Evolutionary conservation across 1,140 invertebrate species (phyloP), one percentile per base, ranked within the genome.

Genomic region (Gryon sp.): DNA sequence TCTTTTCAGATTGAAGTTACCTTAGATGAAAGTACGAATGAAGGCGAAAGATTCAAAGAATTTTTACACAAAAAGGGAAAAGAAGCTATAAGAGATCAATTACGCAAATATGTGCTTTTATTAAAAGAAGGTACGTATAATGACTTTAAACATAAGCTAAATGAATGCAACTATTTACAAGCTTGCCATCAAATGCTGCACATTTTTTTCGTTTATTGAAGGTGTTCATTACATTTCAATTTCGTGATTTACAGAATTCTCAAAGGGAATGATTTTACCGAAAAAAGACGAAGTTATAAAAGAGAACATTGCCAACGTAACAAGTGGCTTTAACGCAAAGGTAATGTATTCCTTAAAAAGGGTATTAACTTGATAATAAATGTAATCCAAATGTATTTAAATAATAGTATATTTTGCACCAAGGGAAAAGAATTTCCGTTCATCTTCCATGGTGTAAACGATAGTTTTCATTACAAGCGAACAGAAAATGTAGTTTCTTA

Each of bases 201-300:
- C 24, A 14, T 20, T 22, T 78, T 53, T 41, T 52, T 57, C 6
- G 48, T 2, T 45, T 14, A 40, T 15, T 22, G 18, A 24, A 41
- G 2, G 15, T 30, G 15, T 24, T 52, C 9, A 43, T 72, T 4
- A 38, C 6, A 11, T 7, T 43, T 30, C 38, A 22, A 12, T 57
- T 72, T 66, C 38, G 48, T 66, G 50, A 53, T 74, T 88, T 86
- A 16, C 74, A 92, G 95, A 97, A 88, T 97, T 95, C 85, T 93
- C 95, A 0, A 94, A 96, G 91, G 96, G 96, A 38, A 94, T 98
- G 89, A 97, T 98, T 83, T 88, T 98, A 14, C 97, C 97, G 3
- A 95, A 94, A 80, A 97, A 97, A 86, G 94, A 94, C 62, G 89
- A 91, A 81, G 80, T 90, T 0, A 70, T 7, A 0, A 92, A 92